Evolutionary conservation across 2,113 vertebrate genomes (phyloP).

Genomic region (Eurypyga helias): DNA sequence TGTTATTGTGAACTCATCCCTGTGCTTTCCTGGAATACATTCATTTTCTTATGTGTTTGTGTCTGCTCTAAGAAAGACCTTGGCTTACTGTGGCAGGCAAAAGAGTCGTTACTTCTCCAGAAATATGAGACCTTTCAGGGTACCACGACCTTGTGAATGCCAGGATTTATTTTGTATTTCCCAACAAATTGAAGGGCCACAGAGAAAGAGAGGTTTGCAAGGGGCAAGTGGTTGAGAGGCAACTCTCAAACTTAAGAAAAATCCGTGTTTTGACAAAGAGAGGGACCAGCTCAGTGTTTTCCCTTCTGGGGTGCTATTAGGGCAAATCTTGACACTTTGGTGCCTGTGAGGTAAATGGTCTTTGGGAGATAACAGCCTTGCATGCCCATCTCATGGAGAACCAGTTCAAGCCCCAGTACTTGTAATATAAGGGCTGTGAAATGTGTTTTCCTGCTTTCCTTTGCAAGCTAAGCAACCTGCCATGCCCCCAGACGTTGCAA

Average conservation of each 20-base stretch:
- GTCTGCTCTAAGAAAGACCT: conserved; percentile 1
- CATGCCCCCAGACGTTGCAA: background rate
- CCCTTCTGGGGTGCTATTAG: background rate
- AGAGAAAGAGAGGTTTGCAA: background rate
- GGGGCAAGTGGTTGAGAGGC: background rate
- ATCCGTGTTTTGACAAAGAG: background rate
- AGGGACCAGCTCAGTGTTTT: background rate
- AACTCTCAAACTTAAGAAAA: background rate
- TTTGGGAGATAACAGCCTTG: background rate
- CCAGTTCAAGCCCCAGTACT: background rate
- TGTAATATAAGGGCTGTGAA: background rate
- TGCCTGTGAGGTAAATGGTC: background rate
- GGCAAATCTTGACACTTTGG: background rate
- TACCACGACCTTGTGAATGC: background rate
- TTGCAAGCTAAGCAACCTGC: conserved; percentile 30
- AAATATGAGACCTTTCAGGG: background rate
- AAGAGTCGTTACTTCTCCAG: background rate
- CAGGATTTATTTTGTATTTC: background rate
- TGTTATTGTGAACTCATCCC: background rate
- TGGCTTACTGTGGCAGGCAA: background rate
- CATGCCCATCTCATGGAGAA: background rate
- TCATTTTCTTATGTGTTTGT: background rate
- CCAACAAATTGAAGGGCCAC: background rate
- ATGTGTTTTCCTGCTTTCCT: conserved; percentile 3
- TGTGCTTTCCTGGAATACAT: conserved; percentile 13